These are phyloP conservation scores for Poeciliopsis presidionis DNA, from an alignment of 2,797 vertebrate genomes.

Conservation along the genomic window DNA sequence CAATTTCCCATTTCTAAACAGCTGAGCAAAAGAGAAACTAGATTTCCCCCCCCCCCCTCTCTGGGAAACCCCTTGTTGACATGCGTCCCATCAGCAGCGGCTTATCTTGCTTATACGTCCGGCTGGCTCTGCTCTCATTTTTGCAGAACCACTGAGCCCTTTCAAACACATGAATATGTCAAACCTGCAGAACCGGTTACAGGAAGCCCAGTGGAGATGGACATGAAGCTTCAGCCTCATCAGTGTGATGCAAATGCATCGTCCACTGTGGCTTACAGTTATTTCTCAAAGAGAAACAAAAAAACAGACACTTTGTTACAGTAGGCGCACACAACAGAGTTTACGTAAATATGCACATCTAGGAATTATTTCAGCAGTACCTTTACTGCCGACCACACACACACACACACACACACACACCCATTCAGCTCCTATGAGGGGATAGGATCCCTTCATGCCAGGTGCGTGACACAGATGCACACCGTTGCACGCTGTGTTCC, in stretches of 20 bases:
- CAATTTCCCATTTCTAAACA: not conserved
- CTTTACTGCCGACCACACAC: no score
- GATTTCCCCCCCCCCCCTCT: not conserved
- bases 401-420: not conserved
- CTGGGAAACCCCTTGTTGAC: not conserved
- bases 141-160: not conserved
- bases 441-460: constrained; percentile 3
- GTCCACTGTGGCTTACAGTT: not conserved
- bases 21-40: not conserved
- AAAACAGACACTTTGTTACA: not conserved
- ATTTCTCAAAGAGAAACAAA: not conserved
- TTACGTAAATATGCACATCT: not conserved
- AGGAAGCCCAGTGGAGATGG: not conserved
- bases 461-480: constrained; percentile 36
- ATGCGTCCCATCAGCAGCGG: not conserved
- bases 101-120: not conserved
- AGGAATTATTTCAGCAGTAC: not conserved
- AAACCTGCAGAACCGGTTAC: not conserved
- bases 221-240: not conserved
- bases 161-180: not conserved
- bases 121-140: not conserved
- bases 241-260: not conserved
- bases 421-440: not conserved
- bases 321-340: not conserved
- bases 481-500: constrained; percentile 11